Conservation (phyloP, 2,113 vertebrate species). For the Paramormyrops kingsleyae region DNA sequence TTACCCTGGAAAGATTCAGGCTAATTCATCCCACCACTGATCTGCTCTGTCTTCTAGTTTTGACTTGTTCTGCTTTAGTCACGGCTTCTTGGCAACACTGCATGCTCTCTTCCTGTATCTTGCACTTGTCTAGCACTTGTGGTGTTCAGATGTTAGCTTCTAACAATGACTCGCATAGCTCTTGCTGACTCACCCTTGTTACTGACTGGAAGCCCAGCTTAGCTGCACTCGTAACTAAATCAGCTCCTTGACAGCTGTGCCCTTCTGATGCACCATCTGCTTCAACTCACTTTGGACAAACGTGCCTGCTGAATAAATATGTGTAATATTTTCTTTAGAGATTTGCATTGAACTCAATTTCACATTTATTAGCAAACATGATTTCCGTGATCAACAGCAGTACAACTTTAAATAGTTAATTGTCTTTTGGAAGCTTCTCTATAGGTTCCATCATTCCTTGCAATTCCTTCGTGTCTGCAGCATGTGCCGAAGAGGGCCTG, state of each 20-base stretch:
- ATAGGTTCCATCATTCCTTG: not conserved
- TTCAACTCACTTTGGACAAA: not conserved
- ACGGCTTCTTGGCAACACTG: not conserved
- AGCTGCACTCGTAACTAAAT: not conserved
- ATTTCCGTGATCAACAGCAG: not conserved
- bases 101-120: not conserved
- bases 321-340: not conserved
- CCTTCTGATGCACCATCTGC: not conserved
- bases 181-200: not conserved
- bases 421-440: not conserved
- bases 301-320: not conserved
- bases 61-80: not conserved
- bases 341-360: not conserved
- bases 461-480: not conserved
- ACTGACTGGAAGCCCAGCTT: not conserved
- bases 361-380: not conserved
- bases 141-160: not conserved
- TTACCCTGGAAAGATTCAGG: not conserved
- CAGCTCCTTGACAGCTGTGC: not conserved
- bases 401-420: not conserved
- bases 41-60: not conserved
- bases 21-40: not conserved
- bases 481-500: not conserved
- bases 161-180: not conserved
- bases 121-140: not conserved